Evolutionary conservation across 2,797 vertebrate species (phyloP), one percentile per base, ranked within the genome.

Genomic region (Uromys caudimaculatus): DNA sequence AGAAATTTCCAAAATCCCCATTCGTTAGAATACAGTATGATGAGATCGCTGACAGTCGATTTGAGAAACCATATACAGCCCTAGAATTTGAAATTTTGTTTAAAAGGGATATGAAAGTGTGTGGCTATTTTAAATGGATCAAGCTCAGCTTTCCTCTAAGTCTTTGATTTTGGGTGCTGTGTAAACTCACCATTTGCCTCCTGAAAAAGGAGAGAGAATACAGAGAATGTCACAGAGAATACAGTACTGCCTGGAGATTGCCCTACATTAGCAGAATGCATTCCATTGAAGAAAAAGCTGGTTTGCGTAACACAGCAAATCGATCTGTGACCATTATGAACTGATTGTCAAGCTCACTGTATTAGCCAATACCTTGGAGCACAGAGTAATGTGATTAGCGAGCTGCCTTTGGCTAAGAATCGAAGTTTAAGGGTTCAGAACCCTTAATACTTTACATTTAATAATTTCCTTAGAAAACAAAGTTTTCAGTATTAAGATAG

Each of bases 251-350:
- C 86, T 85, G 60, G 93, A 97, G 96, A 97, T 83, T 93, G 96
- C 81, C 89, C 95, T 97, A 89, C 54, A 1, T 56, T 71, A 95
- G 94, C 71, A 75, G 71, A 95, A 75, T 60, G 29, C 60, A 96
- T 71, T 95, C 29, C 89, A 69, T 97, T 96, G 95, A 97, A 89
- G 89, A 96, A 96, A 98, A 87, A 97, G 81, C 16, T 92, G 96
- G 90, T 12, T 94, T 86, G 89, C 19, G 95, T 84, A 96, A 95
- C 29, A 44, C 97, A 95, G 86, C 91, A 90, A 97, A 95, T 82
- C 94, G 54, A 76, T 75, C 91, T 85, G 27, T 83, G 73, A 94
- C 87, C 95, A 88, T 79, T 84, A 79, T 96, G 85, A 95, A 62
- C 14, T 89, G 78, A 69, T 96, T 95, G 93, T 91, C 21, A 92